These are phyloP conservation scores for Gastrophysa polygoni DNA, from an alignment of 2,888 invertebrate genomes.

Conservation along the genomic window DNA sequence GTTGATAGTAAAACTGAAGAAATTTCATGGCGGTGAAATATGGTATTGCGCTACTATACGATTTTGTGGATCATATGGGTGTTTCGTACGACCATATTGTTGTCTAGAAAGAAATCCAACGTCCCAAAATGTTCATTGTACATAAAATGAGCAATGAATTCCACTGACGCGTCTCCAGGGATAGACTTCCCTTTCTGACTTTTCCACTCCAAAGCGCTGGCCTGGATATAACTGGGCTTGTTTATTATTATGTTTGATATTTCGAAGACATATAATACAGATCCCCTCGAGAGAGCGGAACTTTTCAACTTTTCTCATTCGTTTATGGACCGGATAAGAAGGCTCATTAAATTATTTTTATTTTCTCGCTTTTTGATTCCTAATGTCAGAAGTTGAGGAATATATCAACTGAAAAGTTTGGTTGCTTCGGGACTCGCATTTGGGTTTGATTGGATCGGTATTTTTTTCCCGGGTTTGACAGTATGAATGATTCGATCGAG, in stretches of 20 bases:
- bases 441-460: too few species aligned
- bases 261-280: background rate
- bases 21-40: too few species aligned
- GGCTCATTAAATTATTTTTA: background rate
- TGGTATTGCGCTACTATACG: too few species aligned
- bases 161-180: background rate
- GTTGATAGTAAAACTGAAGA: too few species aligned
- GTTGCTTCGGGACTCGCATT: background rate
- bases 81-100: background rate
- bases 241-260: conserved; percentile 1
- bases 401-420: background rate
- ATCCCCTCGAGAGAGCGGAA: background rate
- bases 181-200: background rate
- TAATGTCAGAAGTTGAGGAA: background rate
- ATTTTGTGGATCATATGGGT: background rate
- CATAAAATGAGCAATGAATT: background rate
- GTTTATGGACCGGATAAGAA: background rate
- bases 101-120: background rate
- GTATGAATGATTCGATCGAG: too few species aligned
- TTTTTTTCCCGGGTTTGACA: too few species aligned
- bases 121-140: background rate
- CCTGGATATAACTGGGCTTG: background rate
- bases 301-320: background rate
- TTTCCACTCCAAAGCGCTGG: background rate
- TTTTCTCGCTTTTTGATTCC: background rate